Conservation (phyloP, 2,113 vertebrate genomes). For the Tylochromis polylepis region DNA sequence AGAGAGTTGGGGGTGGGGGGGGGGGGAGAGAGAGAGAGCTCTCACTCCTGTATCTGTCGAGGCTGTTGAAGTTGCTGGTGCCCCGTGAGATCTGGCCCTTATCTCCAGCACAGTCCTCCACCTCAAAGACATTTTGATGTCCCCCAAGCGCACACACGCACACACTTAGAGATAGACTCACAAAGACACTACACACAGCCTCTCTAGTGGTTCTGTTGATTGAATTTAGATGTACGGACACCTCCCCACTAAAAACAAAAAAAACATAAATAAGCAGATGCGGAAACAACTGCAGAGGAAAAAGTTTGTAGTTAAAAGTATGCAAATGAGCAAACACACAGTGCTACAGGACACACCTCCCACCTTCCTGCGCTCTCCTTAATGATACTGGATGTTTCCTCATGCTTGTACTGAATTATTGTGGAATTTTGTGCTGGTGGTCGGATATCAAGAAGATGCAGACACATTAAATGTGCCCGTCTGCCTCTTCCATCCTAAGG, state of each 20-base stretch:
- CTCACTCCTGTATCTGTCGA: slow-evolving; percentile 15
- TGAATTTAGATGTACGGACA: not conserved
- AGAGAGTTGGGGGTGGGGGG: not conserved
- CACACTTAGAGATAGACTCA: not conserved
- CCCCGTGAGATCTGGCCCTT: slow-evolving; percentile 42
- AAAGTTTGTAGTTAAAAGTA: not conserved
- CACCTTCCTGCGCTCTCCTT: not conserved
- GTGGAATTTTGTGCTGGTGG: not conserved
- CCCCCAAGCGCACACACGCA: not conserved
- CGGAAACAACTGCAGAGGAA: not conserved
- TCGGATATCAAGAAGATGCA: not conserved
- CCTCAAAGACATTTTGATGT: slow-evolving; percentile 54
- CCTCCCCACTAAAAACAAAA: not conserved
- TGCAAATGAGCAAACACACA: not conserved
- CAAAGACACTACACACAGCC: not conserved
- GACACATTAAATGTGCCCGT: not conserved
- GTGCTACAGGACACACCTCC: not conserved
- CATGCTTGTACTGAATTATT: not conserved
- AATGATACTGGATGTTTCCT: not conserved
- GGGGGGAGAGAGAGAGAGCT: not conserved
- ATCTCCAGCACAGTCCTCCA: slow-evolving; percentile 39
- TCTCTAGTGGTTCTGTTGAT: not conserved
- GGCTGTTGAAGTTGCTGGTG: slow-evolving; percentile 15
- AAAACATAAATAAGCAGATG: not conserved
- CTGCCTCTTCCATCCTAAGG: not conserved